Conservation (phyloP, 2,888 invertebrate species). For the Campoletis raptor region DNA sequence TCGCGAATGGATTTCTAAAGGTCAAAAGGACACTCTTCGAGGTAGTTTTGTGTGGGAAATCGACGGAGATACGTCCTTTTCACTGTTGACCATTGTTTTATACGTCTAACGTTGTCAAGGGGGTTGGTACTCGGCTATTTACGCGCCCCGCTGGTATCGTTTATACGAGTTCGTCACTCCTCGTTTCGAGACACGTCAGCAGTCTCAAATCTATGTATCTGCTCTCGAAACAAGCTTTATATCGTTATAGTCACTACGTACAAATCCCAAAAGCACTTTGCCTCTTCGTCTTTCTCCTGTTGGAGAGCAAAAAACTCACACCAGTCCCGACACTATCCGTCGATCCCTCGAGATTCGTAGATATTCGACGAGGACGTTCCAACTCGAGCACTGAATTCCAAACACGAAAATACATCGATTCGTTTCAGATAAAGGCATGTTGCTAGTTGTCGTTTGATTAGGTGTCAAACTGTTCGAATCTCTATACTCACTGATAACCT, state of each 20-base stretch:
- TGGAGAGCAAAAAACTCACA: constrained; percentile 16
- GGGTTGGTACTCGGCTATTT: constrained; percentile 30
- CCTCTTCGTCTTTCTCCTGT: constrained; percentile 46
- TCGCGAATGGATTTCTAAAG: neutral
- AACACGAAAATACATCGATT: constrained; percentile 69
- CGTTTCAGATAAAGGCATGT: constrained; percentile 60
- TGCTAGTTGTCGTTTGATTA: constrained; percentile 76
- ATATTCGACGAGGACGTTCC: constrained; percentile 39
- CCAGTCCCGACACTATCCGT: constrained; percentile 48
- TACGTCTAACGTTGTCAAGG: constrained; percentile 25
- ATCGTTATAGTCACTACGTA: constrained; percentile 12
- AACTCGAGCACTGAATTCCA: constrained; percentile 57
- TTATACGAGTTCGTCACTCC: constrained; percentile 64
- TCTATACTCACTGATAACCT: constrained; percentile 37
- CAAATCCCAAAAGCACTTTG: constrained; percentile 23
- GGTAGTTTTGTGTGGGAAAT: neutral
- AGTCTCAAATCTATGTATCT: constrained; percentile 37
- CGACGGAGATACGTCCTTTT: constrained; percentile 5
- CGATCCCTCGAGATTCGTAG: constrained; percentile 62
- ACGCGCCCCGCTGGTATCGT: constrained; percentile 57
- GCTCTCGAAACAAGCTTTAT: constrained; percentile 30
- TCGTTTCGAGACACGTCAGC: constrained; percentile 61
- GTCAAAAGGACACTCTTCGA: neutral
- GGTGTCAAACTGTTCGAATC: constrained; percentile 74
- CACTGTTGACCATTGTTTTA: neutral